Percentiles rank a stretch among this genome's conserved stretches.
phyloP scores from a whole-genome alignment of 2,888 invertebrate species.

The Noctua comes region DNA sequence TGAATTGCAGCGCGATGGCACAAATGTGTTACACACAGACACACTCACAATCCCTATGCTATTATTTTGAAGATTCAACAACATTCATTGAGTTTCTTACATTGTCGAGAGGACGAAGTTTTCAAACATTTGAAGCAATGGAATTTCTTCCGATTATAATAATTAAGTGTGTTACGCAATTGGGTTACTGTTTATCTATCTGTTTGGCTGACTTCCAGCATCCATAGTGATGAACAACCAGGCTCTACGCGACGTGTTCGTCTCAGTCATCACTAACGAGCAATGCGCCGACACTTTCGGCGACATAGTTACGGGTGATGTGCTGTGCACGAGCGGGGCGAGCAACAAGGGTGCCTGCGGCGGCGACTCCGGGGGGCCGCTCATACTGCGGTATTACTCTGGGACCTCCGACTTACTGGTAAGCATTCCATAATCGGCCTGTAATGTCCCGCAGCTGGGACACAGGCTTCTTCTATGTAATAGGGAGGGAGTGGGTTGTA shows the following conservation, averaged over 20 bases:
- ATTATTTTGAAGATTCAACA: too few species aligned
- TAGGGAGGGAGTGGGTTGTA: too few species aligned
- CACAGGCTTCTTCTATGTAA: neutral
- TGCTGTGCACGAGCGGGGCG: slow-evolving; percentile 80
- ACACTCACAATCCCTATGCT: neutral
- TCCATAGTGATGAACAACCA: slow-evolving; percentile 23
- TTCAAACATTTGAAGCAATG: neutral
- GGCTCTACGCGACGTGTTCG: slow-evolving; percentile 32
- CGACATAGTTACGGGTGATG: slow-evolving; percentile 69
- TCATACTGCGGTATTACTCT: slow-evolving; percentile 34
- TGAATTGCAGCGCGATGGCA: neutral
- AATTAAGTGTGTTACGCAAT: neutral
- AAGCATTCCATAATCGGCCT: neutral
- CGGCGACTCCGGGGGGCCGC: slow-evolving; percentile 75
- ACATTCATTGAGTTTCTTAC: neutral
- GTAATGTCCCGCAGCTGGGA: neutral
- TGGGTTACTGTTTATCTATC: neutral
- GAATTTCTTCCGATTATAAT: neutral
- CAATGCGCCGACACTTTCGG: slow-evolving; percentile 78
- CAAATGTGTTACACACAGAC: too few species aligned
- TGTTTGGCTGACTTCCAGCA: slow-evolving; percentile 13
- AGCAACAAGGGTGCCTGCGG: slow-evolving; percentile 79
- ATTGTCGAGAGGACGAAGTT: neutral
- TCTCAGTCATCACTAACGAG: slow-evolving; percentile 67
- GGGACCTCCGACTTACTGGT: slow-evolving; percentile 42